These are phyloP conservation scores for Neolamprologus caudopunctatus DNA, from an alignment of 2,113 vertebrate genomes.

Conservation along the genomic window DNA sequence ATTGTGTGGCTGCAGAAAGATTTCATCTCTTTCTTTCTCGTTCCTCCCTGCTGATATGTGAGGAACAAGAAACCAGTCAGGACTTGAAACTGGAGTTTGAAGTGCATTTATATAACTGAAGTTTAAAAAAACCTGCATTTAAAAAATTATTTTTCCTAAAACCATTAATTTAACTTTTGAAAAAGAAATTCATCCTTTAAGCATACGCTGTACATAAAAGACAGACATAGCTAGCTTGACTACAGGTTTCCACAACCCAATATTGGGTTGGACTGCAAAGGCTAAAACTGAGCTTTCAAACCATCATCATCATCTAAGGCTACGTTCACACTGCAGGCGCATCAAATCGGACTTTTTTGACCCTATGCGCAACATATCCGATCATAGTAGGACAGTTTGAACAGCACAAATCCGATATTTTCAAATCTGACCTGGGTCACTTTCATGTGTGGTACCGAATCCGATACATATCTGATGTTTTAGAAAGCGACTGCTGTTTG, in stretches of 20 bases:
- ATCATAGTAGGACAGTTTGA: rapidly evolving
- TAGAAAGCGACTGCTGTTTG: neutral
- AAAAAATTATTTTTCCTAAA: rapidly evolving
- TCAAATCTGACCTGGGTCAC: rapidly evolving
- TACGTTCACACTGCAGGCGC: rapidly evolving
- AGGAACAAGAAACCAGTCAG: neutral
- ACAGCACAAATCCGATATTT: rapidly evolving
- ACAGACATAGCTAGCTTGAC: neutral
- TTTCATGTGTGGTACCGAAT: neutral
- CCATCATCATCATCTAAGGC: neutral
- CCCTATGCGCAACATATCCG: rapidly evolving
- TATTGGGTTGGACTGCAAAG: neutral
- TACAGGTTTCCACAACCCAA: rapidly evolving
- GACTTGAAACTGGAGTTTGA: neutral
- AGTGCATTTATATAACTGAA: neutral
- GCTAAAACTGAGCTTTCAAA: neutral
- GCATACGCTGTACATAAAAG: neutral
- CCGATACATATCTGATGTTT: rapidly evolving
- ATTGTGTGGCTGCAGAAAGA: neutral
- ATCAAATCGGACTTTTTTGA: neutral
- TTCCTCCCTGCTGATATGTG: neutral
- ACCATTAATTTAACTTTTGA: neutral
- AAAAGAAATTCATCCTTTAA: neutral
- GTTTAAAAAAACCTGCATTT: neutral
- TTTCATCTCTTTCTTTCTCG: rapidly evolving